These are phyloP conservation scores for Saturnia japonica DNA, from an alignment of 2,888 invertebrate species.

Conservation along the genomic window DNA sequence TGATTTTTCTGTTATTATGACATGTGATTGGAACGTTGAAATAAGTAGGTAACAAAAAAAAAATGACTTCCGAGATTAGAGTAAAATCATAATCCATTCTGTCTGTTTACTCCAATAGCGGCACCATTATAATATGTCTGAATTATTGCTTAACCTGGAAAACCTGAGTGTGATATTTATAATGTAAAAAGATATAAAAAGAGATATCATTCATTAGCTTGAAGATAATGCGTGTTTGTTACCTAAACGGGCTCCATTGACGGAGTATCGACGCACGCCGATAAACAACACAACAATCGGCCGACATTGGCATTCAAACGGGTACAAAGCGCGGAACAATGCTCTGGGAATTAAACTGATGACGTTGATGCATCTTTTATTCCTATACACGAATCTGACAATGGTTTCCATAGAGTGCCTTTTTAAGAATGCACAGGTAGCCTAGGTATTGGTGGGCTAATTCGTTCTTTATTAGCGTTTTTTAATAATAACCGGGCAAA, in stretches of 20 bases:
- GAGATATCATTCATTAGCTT: not conserved
- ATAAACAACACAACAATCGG: slow-evolving; percentile 9
- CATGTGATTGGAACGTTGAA: too few species aligned
- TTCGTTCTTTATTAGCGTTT: too few species aligned
- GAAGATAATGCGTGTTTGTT: not conserved
- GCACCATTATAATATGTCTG: too few species aligned
- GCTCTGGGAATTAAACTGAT: not conserved
- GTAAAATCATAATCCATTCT: too few species aligned
- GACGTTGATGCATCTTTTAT: not conserved
- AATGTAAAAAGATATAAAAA: not conserved
- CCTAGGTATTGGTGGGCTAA: too few species aligned
- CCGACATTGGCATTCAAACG: slow-evolving; percentile 21
- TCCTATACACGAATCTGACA: not conserved
- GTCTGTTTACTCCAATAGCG: too few species aligned
- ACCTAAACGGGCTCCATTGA: slow-evolving; percentile 1
- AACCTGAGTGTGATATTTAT: not conserved
- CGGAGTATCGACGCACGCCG: slow-evolving; percentile 5
- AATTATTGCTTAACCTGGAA: not conserved
- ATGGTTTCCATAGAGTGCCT: not conserved
- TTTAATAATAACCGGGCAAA: too few species aligned
- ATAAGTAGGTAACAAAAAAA: too few species aligned
- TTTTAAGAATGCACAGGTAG: not conserved
- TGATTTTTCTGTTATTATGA: too few species aligned
- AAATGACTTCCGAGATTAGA: too few species aligned
- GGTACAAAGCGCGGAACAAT: not conserved